Base-by-base conservation (phyloP, 2,888 invertebrate species). In the Sthenelais limicola region DNA sequence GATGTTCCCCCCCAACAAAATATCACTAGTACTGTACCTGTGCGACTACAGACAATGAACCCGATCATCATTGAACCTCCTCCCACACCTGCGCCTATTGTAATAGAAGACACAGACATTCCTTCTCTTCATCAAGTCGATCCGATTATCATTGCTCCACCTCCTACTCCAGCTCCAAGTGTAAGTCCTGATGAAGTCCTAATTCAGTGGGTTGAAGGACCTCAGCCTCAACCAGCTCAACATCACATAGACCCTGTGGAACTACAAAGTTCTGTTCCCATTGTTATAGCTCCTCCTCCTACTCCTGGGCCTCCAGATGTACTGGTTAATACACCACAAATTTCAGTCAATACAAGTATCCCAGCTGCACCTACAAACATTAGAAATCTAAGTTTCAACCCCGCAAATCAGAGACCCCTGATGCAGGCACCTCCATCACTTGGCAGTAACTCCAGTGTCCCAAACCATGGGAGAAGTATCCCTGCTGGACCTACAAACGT, bases 31-130 rank as follows among this genome's bases (percentile, higher is more conserved):
- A 4, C 9, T 9, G 38, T 4, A 18, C 38, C 3, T 1, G 18
- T 1, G 4, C 15, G 21, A 62, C 62, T 43, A 1, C 62, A 38
- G 62, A 38, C 62, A 35, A 43, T 12, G 9, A 12, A 21, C 9
- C 62, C 62, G 7, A 62, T 62, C 5, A 43, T 62, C n/a, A 62
- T 62, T 38, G 38, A 62, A 24, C 62, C 62, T 35, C 62, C 62
- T 35, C 62, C 62, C 3, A 62, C 62, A 21, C 62, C 62, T 26
- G 62, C 62, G 1, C 35, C 62, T 38, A 2, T 33, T 24, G 9
- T 21, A 3, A 5, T n/a, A n/a, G n/a, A n/a, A n/a, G n/a, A n/a
- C n/a, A n/a, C n/a, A n/a, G n/a, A n/a, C n/a, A n/a, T n/a, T n/a
- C n/a, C n/a, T n/a, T n/a, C n/a, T n/a, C 62, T 43, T 1, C 62